Percentiles rank a stretch among this genome's conserved stretches.
Evolutionary conservation across 2,113 vertebrate species (phyloP).

Genomic region (Apeltes quadracus): DNA sequence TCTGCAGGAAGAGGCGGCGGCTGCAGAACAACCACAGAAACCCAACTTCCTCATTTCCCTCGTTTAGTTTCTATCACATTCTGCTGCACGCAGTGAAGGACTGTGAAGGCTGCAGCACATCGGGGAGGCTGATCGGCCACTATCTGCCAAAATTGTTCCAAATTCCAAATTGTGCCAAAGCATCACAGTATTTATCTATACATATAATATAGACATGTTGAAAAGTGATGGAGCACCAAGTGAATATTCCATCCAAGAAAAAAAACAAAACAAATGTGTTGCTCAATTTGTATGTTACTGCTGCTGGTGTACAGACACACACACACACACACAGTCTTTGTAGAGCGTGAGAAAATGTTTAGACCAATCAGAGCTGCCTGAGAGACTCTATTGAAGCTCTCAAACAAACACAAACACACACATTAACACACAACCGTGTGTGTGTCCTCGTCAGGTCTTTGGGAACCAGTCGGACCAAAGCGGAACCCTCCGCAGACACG

Average conservation of each 20-base stretch:
- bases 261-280: too few relatives aligned
- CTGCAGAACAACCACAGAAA: constrained; percentile 24
- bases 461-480: constrained; percentile 68
- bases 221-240: too few relatives aligned
- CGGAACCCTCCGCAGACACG: constrained; percentile 68
- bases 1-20: constrained; percentile 38
- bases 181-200: too few relatives aligned
- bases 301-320: not conserved
- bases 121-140: too few relatives aligned
- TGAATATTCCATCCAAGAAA: too few relatives aligned
- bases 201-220: too few relatives aligned
- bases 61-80: not conserved
- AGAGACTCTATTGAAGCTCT: constrained; percentile 59
- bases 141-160: too few relatives aligned
- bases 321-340: constrained; percentile 42
- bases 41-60: constrained; percentile 33
- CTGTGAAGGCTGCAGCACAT: too few relatives aligned
- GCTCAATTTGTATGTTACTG: not conserved
- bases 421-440: constrained; percentile 1
- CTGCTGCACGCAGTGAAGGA: too few relatives aligned
- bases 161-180: too few relatives aligned
- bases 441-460: constrained; percentile 59
- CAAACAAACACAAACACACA: not conserved
- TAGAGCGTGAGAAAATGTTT: constrained; percentile 70
- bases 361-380: constrained; percentile 47